Evolutionary conservation across 2,888 invertebrate species (phyloP), one percentile per base, ranked within the genome.

Genomic region (Diarsia dahlii): DNA sequence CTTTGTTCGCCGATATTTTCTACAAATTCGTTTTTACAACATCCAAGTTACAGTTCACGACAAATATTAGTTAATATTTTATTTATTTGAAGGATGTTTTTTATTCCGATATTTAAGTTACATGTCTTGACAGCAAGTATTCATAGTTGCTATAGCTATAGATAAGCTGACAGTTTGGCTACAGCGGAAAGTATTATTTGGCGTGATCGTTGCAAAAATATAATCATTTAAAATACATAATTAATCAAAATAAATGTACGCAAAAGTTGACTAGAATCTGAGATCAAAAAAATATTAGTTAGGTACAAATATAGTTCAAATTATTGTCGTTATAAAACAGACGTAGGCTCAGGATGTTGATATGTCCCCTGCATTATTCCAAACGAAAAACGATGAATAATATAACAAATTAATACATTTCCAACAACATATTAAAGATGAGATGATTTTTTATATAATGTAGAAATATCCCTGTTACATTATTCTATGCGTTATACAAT

Each of bases 321-420:
- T 85, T 86, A 89, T 87, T 88, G 85, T 87, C 84, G 66, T 82
- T 84, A 72, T 39, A 67, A 84, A 88, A 82, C 73, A 81, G 77
- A 87, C 70, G 28, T 65, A 69, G 78, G 74, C 77, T 81, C 78
- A 74, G 62, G 78, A 81, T 83, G 83, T 77, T 84, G 87, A 87
- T 89, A 89, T 84, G 88, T 87, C 82, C 82, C 84, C 82, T 83
- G 83, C 85, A 80, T 80, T 80, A 75, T 75, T 71, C 71, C 64
- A 78, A 78, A 76, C 34, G 60, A 78, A 81, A 79, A 68, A 56
- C 23, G 71, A 82, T 82, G 68, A 85, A 77, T 65, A 74, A 78
- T 48, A 34, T 58, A 62, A 78, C 18, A 64, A 56, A 67, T 70
- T 48, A 15, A 65, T 58, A 66, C 66, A 67, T 71, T 56, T 68